Evolutionary conservation across 2,113 vertebrate genomes (phyloP).

Genomic region (Myocastor coypus): DNA sequence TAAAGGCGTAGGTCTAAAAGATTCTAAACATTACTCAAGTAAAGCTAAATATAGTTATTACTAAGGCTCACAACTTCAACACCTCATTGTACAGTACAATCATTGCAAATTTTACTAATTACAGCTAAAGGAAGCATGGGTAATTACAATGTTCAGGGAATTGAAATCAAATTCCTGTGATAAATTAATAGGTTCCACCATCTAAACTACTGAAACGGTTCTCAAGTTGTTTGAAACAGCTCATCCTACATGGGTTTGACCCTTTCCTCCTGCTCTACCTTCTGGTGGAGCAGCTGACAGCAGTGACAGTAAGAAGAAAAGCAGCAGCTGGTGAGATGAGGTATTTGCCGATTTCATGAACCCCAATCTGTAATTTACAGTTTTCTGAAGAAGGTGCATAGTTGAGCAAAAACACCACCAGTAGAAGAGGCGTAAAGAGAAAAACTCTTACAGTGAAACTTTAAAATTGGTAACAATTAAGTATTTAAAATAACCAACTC

Average conservation of each 20-base stretch:
- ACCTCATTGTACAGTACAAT: conserved; percentile 55
- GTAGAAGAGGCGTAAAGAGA: not conserved
- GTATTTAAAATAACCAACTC: conserved; percentile 31
- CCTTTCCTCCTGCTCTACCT: not conserved
- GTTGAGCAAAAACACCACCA: conserved; percentile 40
- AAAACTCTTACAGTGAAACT: not conserved
- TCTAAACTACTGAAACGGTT: not conserved
- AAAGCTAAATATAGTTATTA: conserved; percentile 55
- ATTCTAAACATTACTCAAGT: conserved; percentile 13
- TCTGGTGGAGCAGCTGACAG: not conserved
- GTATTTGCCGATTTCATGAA: conserved; percentile 31
- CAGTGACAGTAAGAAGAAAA: not conserved
- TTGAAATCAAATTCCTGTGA: conserved; percentile 44
- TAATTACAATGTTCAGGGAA: not conserved
- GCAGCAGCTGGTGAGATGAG: conserved; percentile 63
- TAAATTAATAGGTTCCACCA: conserved; percentile 5
- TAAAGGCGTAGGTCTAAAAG: conserved; percentile 24
- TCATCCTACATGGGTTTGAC: not conserved
- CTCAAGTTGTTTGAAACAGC: not conserved
- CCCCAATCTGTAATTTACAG: conserved; percentile 27
- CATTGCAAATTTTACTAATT: conserved; percentile 48
- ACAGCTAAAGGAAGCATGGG: conserved; percentile 26
- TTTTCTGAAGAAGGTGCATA: conserved; percentile 64
- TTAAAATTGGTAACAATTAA: conserved; percentile 24
- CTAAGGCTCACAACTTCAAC: conserved; percentile 69